These are phyloP conservation scores for Tribolium castaneum DNA, from an alignment of 1,140 invertebrate genomes.

Conservation along the genomic window DNA sequence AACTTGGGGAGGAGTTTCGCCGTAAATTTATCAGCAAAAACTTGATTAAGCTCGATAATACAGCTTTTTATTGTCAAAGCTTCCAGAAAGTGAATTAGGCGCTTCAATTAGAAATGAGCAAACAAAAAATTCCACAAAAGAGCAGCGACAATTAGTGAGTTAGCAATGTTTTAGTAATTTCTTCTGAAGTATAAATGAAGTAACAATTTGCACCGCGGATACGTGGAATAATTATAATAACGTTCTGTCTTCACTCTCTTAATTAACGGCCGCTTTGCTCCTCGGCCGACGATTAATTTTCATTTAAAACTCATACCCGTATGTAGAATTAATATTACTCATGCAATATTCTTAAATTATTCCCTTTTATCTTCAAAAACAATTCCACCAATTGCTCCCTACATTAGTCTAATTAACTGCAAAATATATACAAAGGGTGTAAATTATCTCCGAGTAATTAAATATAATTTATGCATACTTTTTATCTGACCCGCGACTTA, in stretches of 20 bases:
- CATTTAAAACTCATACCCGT: constrained; percentile 46
- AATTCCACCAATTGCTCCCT: constrained; percentile 42
- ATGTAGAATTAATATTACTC: constrained; percentile 44
- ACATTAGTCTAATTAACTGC: constrained; percentile 46
- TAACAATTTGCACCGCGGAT: constrained; percentile 43
- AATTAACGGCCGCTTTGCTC: constrained; percentile 47
- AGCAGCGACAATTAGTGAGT: constrained; percentile 38
- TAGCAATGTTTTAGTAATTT: constrained; percentile 40
- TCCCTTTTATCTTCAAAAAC: constrained; percentile 43
- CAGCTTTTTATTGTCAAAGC: constrained; percentile 11
- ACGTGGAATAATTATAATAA: constrained; percentile 48
- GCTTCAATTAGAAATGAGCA: constrained; percentile 15
- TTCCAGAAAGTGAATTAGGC: constrained; percentile 2
- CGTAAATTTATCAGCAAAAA: constrained; percentile 9
- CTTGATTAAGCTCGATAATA: neutral
- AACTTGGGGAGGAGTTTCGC: neutral
- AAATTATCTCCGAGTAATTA: constrained; percentile 43
- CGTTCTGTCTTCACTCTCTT: constrained; percentile 48
- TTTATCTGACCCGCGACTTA: constrained; percentile 7
- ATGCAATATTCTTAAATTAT: constrained; percentile 49
- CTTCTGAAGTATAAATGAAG: constrained; percentile 44
- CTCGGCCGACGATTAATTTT: constrained; percentile 47
- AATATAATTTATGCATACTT: constrained; percentile 41
- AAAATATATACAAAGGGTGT: constrained; percentile 41
- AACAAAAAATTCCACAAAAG: constrained; percentile 27